Base-by-base conservation (phyloP, 2,888 invertebrate genomes). In the Aspidiotus rigidus region DNA sequence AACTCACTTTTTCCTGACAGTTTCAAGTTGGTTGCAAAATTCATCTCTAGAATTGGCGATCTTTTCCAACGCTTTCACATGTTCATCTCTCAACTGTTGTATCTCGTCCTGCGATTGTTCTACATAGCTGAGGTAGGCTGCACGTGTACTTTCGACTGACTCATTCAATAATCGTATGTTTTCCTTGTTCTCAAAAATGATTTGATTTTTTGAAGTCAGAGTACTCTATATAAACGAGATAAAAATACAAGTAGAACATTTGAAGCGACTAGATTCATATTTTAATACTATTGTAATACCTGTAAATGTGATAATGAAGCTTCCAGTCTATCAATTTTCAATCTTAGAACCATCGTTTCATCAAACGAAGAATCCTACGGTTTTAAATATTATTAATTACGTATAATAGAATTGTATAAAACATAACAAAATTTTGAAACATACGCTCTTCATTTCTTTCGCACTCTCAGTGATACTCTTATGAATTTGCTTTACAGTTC, bases 41-140 rank as follows among this genome's bases (percentile, higher is more conserved):
- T 67, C 67, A 49, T 67, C 57, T 15, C 57, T 67, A 8, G 67
- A 67, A 49, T 42, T 53, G 53, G 42, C 60, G 17, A 67, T 8
- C 17, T 44, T 44, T 49, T 59, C 67, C 28, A 67, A 49, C 7
- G 57, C 16, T 53, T 49, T 67, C 60, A n/a, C 13, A 11, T 67
- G 59, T 49, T 67, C 67, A 10, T 59, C 44, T 42, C 60, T 67
- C 28, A 67, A 28, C 10, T 60, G 67, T 59, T 49, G 28, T 7
- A 67, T 67, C 57, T 67, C 67, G 7, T 49, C 57, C 53, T 67
- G 44, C 16, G 67, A 67, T 53, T 67, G 67, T 15, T 67, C 67
- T 8, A 67, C n/a, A 6, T 44, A 49, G 11, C 17, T 49, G 40
- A 67, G 9, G 28, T 59, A 39, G 1, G 67, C 60, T 7, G 57